Conservation (phyloP, 92 coral and sea anemone genomes). For the Zoanthus gigantus region DNA sequence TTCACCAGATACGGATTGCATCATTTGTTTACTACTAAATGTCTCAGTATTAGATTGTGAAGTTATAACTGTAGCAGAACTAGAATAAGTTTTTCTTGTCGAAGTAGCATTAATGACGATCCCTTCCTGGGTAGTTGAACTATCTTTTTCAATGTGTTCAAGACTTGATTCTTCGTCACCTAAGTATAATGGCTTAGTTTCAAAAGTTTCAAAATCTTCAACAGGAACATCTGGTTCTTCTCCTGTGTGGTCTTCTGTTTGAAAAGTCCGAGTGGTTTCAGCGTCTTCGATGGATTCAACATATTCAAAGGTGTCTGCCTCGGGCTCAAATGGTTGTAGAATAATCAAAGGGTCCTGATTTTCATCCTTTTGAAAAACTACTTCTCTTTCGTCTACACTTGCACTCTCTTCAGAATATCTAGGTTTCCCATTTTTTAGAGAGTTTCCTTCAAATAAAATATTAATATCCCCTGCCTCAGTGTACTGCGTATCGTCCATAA, state of each 20-base stretch:
- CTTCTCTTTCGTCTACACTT: constrained; percentile 35
- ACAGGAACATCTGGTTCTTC: not conserved
- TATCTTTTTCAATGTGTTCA: not conserved
- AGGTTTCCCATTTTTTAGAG: not conserved
- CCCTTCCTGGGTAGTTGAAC: not conserved
- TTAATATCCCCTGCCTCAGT: constrained; percentile 28
- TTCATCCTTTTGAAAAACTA: not conserved
- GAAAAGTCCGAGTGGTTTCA: not conserved
- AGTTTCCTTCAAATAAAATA: constrained; percentile 26
- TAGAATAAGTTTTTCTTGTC: not conserved
- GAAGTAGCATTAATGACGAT: not conserved
- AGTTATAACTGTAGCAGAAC: constrained; percentile 8
- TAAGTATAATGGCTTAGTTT: not conserved
- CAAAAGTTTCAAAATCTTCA: not conserved
- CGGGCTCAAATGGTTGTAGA: constrained; percentile 42
- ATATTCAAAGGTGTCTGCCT: constrained; percentile 42
- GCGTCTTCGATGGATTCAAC: constrained; percentile 41
- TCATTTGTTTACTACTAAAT: not conserved
- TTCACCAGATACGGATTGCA: not conserved
- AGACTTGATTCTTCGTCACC: not conserved
- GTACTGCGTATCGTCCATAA: constrained; percentile 28
- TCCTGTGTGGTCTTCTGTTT: constrained; percentile 15
- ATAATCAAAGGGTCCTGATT: constrained; percentile 9
- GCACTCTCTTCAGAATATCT: constrained; percentile 3
- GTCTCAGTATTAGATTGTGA: constrained; percentile 17